Base-by-base conservation (phyloP, 1,140 invertebrate genomes). In the Geopemphigus sp. region DNA sequence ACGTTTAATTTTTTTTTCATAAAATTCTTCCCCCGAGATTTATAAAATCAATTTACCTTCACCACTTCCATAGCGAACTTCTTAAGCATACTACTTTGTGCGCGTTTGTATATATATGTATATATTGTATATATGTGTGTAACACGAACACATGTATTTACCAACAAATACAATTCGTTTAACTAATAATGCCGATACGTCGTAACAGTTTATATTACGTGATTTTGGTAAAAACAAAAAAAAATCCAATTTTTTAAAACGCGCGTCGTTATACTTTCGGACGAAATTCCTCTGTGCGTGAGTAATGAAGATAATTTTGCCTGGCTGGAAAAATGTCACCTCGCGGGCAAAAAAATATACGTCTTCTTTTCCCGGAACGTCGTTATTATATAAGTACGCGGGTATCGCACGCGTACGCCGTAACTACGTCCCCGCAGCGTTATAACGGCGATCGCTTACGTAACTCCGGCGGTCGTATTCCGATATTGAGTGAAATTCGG, bases 291-390 rank as follows among this genome's bases (percentile, higher is more conserved):
- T 61, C 26, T 61, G 26, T 26, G 17, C 24, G 24, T 29, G 24
- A 61, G 59, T 61, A 61, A 61, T 61, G 59, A 24, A 26, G 59
- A 5, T 61, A 61, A 61, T 61, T 61, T 61, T 61, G 22, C 1
- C 0, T 17, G 59, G 17, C 24, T 14, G 10, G 14, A 26, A 61
- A 61, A 29, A 17, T 61, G 24, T 61, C 59, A 61, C 26, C 59
- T 61, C 5, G 15, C 5, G 6, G 17, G 15, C 59, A 29, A 26
- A 61, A 61, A 61, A 61, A 61, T 61, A 61, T 61, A 24, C 15
- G 26, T 61, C 59, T 61, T 39, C 26, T 61, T 61, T 59, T 26
- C 24, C 26, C 59, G 26, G 24, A 61, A 61, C 17, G 8, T 39
- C 17, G 8, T 39, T 39, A 4, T 39, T 39, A 39, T 61, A 19